Base-by-base conservation (phyloP, 2,888 invertebrate species). In the Diploptera punctata region DNA sequence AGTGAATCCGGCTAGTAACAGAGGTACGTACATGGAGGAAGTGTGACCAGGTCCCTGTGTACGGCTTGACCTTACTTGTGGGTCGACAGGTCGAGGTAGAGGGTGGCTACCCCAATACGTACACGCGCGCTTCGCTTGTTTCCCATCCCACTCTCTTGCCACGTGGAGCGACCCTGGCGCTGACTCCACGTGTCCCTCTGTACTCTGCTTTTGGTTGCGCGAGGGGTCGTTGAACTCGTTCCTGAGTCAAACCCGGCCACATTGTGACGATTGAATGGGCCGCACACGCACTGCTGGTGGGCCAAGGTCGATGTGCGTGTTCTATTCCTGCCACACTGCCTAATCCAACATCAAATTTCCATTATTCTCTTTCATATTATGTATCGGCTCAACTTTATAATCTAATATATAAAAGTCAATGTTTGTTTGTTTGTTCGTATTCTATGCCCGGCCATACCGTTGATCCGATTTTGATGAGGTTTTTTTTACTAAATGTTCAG, bases 211-310 rank as follows among this genome's bases (percentile, higher is more conserved):
- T 54, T 10, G 65, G 65, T 65, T 65, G 65, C 24, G 67, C 71
- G 49, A 5, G 62, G 62, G 72, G 60, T 72, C 72, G 62, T 38
- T 62, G 72, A 72, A 72, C 72, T 54, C 52, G 29, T 52, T 71
- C 72, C 72, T 72, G 67, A 49, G 47, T 72, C 72, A 72, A 61
- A 72, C 61, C 68, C 68, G 68, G 72, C 49, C 72, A 61, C 47
- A 68, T 72, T 72, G 72, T 60, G 72, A 19, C 52, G 71, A 33
- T 33, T 65, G 52, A 38, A 54, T 24, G 47, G 43, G 67, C 33
- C 49, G 62, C 70, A 61, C n/a, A n/a, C 65, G 65, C 65, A 65
- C 26, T 65, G 44, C 65, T 65, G 65, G 65, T 65, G 65, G 65
- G 65, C 65, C 65, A 65, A 65, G 65, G 65, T 65, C 65, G 57